Conservation (phyloP, 2,888 invertebrate species). For the Neelides folsomi region DNA sequence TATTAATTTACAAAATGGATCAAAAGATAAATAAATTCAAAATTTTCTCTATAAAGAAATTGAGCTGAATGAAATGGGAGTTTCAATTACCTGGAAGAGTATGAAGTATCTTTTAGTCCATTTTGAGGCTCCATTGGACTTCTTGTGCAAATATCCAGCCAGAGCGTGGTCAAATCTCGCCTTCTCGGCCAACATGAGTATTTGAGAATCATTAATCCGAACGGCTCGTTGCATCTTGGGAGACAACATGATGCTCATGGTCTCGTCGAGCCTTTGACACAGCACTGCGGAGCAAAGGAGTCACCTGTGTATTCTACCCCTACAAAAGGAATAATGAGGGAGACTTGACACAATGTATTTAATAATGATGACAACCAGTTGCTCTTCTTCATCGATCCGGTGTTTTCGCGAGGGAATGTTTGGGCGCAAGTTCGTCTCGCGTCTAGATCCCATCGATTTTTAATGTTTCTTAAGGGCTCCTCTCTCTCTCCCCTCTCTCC, state of each 20-base stretch:
- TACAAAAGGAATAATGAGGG: not conserved
- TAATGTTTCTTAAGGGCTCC: too few relatives aligned
- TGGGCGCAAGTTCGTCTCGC: too few relatives aligned
- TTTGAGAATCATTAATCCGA: conserved; percentile 69
- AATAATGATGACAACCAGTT: conserved; percentile 32
- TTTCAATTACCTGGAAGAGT: conserved; percentile 55
- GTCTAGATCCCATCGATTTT: too few relatives aligned
- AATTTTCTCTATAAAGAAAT: not conserved
- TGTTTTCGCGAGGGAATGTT: not conserved
- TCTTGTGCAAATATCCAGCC: conserved; percentile 70
- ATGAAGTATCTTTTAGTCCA: conserved; percentile 78
- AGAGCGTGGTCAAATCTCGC: conserved; percentile 63
- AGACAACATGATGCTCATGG: conserved; percentile 49
- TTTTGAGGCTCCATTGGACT: conserved; percentile 69
- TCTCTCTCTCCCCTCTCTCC: too few relatives aligned
- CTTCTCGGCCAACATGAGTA: conserved; percentile 68
- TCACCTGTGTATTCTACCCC: too few relatives aligned
- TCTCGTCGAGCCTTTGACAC: too few relatives aligned
- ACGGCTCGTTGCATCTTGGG: conserved; percentile 75
- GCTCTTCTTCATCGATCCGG: conserved; percentile 33
- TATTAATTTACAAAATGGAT: not conserved
- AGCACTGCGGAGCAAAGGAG: too few relatives aligned
- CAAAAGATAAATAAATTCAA: not conserved
- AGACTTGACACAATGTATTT: conserved; percentile 7
- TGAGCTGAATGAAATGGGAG: not conserved